Percentiles rank a stretch among this genome's conserved stretches.
Conservation (phyloP, 2,113 vertebrate species). For the Chunga burmeisteri region DNA sequence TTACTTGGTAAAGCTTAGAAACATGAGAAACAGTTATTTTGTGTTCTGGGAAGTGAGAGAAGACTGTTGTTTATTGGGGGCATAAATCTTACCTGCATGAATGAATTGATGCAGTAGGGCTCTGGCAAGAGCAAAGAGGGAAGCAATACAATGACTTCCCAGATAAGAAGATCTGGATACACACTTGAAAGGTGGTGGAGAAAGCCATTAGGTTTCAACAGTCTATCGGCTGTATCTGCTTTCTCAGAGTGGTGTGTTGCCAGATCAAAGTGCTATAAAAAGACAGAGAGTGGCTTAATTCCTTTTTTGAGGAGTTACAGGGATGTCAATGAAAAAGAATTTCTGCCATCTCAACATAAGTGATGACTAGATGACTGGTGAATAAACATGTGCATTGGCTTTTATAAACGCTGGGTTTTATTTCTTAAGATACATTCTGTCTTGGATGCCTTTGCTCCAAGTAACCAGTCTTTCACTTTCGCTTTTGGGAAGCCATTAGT, state of each 20-base stretch:
- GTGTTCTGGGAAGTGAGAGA: neutral
- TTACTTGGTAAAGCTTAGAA: neutral
- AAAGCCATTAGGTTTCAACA: neutral
- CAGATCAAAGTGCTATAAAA: neutral
- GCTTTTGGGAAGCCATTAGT: neutral
- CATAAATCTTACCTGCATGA: neutral
- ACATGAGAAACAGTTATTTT: neutral
- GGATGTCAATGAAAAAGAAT: neutral
- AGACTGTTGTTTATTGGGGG: neutral
- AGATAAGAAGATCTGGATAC: neutral
- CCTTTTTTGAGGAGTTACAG: neutral
- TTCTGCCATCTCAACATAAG: neutral
- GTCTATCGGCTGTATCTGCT: neutral
- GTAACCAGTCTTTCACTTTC: neutral
- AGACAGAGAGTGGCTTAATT: neutral
- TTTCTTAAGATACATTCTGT: neutral
- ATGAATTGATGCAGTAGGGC: neutral
- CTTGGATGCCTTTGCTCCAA: neutral
- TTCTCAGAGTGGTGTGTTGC: neutral
- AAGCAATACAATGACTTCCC: neutral
- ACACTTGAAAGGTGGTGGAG: neutral
- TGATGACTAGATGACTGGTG: no score
- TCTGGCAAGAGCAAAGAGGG: constrained; percentile 44
- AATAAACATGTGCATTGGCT: neutral
- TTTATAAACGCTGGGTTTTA: rapidly evolving